A percentile compares a stretch with the other conserved stretches of the same genome.
Evolutionary conservation across 2,888 invertebrate species (phyloP).

Genomic region (Thelaira solivaga): DNA sequence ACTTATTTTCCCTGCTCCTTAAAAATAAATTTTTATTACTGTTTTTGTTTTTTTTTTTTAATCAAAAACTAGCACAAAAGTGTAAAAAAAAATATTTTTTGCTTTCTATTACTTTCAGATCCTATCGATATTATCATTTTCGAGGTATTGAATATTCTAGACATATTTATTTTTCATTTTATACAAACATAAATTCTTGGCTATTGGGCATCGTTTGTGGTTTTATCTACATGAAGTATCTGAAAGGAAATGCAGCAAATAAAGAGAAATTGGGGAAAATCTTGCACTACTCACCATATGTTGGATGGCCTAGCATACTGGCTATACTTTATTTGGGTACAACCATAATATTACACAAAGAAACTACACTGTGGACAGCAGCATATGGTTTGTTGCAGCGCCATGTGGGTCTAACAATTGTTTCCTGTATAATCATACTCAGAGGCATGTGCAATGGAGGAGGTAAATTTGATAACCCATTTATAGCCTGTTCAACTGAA

Average conservation of each 20-base stretch:
- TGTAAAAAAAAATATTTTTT: background rate
- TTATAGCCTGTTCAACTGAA: too few relatives aligned
- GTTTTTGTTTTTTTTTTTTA: too few relatives aligned
- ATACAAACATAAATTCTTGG: constrained; percentile 35
- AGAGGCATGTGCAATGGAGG: constrained; percentile 17
- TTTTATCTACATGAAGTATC: constrained; percentile 34
- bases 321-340: constrained; percentile 33
- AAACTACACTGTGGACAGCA: constrained; percentile 36
- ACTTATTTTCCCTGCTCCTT: too few relatives aligned
- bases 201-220: constrained; percentile 40
- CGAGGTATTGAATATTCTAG: background rate
- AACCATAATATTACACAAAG: background rate
- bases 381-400: constrained; percentile 34
- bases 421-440: constrained; percentile 14
- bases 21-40: too few relatives aligned
- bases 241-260: constrained; percentile 9
- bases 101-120: background rate
- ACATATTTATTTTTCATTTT: constrained; percentile 33
- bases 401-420: constrained; percentile 26
- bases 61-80: too few relatives aligned
- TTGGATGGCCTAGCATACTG: constrained; percentile 12
- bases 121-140: constrained; percentile 19
- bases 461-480: too few relatives aligned
- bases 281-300: background rate
- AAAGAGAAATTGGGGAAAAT: background rate